Conservation (phyloP, 2,113 vertebrate genomes). For the Oryzias woworae region DNA sequence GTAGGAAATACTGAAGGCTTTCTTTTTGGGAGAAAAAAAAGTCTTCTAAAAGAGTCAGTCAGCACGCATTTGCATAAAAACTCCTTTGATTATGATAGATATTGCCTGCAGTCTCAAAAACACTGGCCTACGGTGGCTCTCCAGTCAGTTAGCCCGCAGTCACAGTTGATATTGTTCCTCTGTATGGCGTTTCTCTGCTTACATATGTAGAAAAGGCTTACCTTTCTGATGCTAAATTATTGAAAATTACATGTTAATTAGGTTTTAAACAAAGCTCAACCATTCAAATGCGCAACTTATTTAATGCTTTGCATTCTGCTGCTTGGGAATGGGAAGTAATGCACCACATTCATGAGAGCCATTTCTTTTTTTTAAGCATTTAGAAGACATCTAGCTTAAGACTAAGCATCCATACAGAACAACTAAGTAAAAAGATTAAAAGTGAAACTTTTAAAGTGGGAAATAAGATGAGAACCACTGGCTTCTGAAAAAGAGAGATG, state of each 20-base stretch:
- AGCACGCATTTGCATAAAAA: conserved; percentile 72
- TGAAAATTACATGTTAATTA: conserved; percentile 59
- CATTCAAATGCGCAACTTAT: conserved; percentile 16
- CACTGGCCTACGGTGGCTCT: conserved; percentile 67
- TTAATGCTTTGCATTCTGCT: conserved; percentile 19
- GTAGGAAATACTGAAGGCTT: conserved; percentile 63
- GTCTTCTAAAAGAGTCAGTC: conserved; percentile 67
- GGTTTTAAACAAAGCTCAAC: conserved; percentile 43
- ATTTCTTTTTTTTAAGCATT: conserved; percentile 41
- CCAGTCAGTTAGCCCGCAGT: conserved; percentile 65
- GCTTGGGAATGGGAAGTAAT: conserved; percentile 22
- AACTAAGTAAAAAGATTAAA: conserved; percentile 58
- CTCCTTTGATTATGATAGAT: conserved; percentile 71
- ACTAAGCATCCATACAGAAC: conserved; percentile 42
- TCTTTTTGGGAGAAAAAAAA: conserved; percentile 5
- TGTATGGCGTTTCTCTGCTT: conserved; percentile 28
- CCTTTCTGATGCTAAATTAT: conserved; percentile 38
- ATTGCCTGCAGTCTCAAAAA: conserved; percentile 64
- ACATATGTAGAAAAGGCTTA: conserved; percentile 33
- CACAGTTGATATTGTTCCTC: conserved; percentile 60
- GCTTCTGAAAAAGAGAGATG: conserved; percentile 53
- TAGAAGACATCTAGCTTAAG: conserved; percentile 42
- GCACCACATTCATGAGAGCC: conserved; percentile 34
- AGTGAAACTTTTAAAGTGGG: conserved; percentile 63
- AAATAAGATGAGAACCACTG: conserved; percentile 66